Base-by-base conservation (phyloP, 2,113 vertebrate species). In the Syrmaticus mikado region DNA sequence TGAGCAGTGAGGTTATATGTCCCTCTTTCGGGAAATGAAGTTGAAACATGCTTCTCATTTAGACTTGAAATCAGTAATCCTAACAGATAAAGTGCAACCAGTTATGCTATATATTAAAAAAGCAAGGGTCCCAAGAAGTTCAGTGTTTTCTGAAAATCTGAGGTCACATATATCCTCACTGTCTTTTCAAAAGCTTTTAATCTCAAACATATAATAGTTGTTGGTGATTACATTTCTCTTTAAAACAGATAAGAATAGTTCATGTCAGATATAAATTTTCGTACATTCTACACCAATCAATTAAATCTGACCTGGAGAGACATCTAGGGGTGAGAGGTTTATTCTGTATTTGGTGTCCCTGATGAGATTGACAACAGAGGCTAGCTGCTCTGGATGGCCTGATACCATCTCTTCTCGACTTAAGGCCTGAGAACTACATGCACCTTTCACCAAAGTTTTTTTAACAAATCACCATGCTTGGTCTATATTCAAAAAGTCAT, bases 291-390 rank as follows among this genome's bases (percentile, higher is more conserved):
- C 38, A 81, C 12, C n/a, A 4, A 6, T 71, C 0, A 1, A 80
- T 79, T 81, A 85, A 75, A 30, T 95, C 68, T 96, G 93, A 96
- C 93, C 87, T 92, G 89, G 85, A 62, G 95, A 92, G 94, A 96
- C 93, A 90, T 78, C 95, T 97, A 97, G 93, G 91, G 93, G 89
- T 87, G 91, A 94, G 57, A 92, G 85, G 20, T 85, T 87, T 88
- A 61, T 83, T 85, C 30, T 82, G 64, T 95, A 34, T 7, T 91
- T 80, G 40, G 22, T 50, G 38, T 88, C 38, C 85, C 64, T 77
- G 43, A 52, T 61, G 79, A 82, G 28, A 52, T 4, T 74, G 41
- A 11, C 46, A 36, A 22, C 18, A 34, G 14, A n/a, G 22, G 28
- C 66, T 45, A 45, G 57, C 28, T 78, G 57, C 52, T 65, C 46